Conservation (phyloP, 2,888 invertebrate genomes). For the Tanaodytes sp. region DNA sequence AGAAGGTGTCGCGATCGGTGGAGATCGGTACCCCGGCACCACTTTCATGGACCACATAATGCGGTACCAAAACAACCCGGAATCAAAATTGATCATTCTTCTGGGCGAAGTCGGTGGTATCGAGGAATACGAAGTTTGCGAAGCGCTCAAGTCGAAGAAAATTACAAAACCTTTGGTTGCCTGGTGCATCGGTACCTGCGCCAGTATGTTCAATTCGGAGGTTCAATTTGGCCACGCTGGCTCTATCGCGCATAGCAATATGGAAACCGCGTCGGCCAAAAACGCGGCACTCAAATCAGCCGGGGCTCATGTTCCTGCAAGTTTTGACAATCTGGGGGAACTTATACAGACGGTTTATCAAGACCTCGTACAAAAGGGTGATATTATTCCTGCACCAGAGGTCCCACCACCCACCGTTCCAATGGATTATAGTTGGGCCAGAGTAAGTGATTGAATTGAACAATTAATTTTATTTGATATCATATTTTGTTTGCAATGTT, state of each 20-base stretch:
- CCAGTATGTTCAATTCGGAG: constrained; percentile 77
- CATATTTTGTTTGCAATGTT: too few species aligned
- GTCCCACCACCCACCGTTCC: constrained; percentile 99
- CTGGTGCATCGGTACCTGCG: constrained; percentile 98
- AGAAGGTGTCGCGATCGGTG: constrained; percentile 98
- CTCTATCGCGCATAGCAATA: constrained; percentile 94
- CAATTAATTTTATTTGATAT: constrained; percentile 12
- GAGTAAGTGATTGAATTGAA: constrained; percentile 74
- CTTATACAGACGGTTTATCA: constrained; percentile 83
- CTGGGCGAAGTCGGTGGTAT: constrained; percentile 99
- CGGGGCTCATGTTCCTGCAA: constrained; percentile 92
- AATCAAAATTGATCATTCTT: constrained; percentile 94
- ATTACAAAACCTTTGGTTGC: constrained; percentile 96
- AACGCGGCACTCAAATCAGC: constrained; percentile 86
- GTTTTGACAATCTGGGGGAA: constrained; percentile 93
- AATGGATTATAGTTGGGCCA: constrained; percentile 99
- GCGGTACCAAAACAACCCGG: constrained; percentile 85
- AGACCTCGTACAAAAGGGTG: constrained; percentile 84
- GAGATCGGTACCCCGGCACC: constrained; percentile 97
- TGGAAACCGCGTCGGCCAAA: constrained; percentile 95
- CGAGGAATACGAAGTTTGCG: constrained; percentile 97
- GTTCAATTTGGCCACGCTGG: constrained; percentile 99
- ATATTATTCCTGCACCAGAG: constrained; percentile 90
- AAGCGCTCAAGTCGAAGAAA: constrained; percentile 84
- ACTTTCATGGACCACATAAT: constrained; percentile 98